phyloP scores from a whole-genome alignment of 1,140 invertebrate genomes.

The Papilio dardanus region DNA sequence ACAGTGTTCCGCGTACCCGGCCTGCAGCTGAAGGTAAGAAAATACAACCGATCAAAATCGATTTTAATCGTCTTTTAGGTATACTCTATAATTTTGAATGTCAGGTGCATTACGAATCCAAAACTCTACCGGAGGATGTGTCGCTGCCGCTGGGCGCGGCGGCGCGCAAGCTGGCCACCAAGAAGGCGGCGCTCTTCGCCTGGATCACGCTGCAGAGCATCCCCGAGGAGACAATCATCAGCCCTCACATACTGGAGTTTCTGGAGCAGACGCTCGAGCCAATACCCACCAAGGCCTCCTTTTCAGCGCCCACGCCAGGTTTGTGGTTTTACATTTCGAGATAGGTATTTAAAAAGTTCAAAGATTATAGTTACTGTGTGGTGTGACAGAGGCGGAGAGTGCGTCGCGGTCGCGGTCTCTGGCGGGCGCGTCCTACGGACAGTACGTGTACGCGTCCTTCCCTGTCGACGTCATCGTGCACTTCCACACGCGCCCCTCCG shows the following conservation, averaged over 20 bases:
- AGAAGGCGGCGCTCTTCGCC: constrained; percentile 96
- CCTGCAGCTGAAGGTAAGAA: too few species aligned
- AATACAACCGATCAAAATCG: too few species aligned
- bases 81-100: too few species aligned
- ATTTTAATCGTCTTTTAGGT: too few species aligned
- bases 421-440: constrained; percentile 84
- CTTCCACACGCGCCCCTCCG: constrained; percentile 98
- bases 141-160: constrained; percentile 62
- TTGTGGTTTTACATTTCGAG: constrained; percentile 1
- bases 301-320: constrained; percentile 69
- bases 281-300: constrained; percentile 88
- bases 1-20: too few species aligned
- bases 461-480: constrained; percentile 99
- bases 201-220: constrained; percentile 98
- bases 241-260: constrained; percentile 96
- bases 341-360: too few species aligned
- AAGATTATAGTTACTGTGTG: neutral
- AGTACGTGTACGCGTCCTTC: constrained; percentile 95
- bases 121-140: constrained; percentile 87
- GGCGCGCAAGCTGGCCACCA: constrained; percentile 86
- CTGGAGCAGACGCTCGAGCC: constrained; percentile 97
- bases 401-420: constrained; percentile 37
- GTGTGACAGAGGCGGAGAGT: constrained; percentile 45
- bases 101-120: constrained; percentile 93
- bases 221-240: constrained; percentile 97